These are phyloP conservation scores for Pelagia noctiluca DNA, from an alignment of 30 jellyfish, hydroid and myxozoan genomes.

Conservation along the genomic window DNA sequence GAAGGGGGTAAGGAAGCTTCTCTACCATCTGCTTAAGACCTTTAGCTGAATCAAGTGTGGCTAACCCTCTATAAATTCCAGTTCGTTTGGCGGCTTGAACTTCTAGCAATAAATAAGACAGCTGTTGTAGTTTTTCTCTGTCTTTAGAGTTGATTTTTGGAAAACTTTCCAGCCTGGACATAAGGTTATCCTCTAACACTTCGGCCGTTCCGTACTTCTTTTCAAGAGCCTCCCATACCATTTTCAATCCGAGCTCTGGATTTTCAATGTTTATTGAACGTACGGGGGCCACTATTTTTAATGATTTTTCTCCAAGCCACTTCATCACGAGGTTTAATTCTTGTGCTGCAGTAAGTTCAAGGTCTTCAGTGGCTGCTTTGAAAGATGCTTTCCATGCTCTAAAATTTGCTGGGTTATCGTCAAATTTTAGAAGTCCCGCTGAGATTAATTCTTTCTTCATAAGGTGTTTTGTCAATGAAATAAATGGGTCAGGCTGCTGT, in stretches of 20 bases:
- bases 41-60: constrained; percentile 37
- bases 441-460: constrained; percentile 31
- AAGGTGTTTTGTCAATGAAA: constrained; percentile 30
- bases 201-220: constrained; percentile 29
- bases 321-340: constrained; percentile 44
- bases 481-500: constrained; percentile 7
- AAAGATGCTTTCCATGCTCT: constrained; percentile 47
- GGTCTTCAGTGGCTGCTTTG: constrained; percentile 34
- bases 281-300: constrained; percentile 10
- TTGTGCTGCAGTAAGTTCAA: constrained; percentile 41
- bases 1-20: constrained; percentile 55
- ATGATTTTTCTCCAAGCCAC: constrained; percentile 42
- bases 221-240: constrained; percentile 29
- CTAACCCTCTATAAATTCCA: constrained; percentile 37
- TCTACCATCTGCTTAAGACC: constrained; percentile 16
- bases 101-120: constrained; percentile 28
- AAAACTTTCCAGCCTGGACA: constrained; percentile 35
- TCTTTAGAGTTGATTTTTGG: constrained; percentile 31
- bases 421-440: constrained; percentile 37
- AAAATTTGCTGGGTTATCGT: constrained; percentile 37
- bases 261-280: constrained; percentile 27
- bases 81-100: constrained; percentile 28
- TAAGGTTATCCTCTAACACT: constrained; percentile 35
- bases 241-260: constrained; percentile 24
- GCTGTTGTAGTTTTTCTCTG: constrained; percentile 24